These are phyloP conservation scores for Peucedramus taeniatus DNA, from an alignment of 2,113 vertebrate genomes.

Conservation along the genomic window DNA sequence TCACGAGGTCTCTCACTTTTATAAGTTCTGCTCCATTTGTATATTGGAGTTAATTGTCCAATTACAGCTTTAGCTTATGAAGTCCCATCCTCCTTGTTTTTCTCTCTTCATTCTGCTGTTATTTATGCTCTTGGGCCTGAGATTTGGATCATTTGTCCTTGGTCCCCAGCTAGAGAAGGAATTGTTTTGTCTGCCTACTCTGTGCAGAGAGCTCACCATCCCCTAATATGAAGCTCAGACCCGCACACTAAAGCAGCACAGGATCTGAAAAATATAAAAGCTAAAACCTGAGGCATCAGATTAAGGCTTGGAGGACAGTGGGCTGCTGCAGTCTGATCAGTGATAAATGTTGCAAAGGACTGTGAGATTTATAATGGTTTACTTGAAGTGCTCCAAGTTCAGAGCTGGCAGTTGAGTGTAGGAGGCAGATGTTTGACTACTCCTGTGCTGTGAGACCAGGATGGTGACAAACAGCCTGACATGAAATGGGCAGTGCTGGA, in stretches of 20 bases:
- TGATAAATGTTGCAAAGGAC: neutral
- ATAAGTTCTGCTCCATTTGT: neutral
- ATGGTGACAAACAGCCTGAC: neutral
- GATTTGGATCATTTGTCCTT: neutral
- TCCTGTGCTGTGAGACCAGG: neutral
- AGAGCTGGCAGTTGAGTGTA: neutral
- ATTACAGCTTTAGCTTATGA: neutral
- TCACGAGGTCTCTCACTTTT: neutral
- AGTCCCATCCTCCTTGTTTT: neutral
- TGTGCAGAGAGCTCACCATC: neutral
- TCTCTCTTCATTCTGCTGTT: rapidly evolving
- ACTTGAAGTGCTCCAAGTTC: neutral
- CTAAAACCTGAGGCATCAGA: neutral
- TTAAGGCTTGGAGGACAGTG: neutral
- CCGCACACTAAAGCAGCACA: neutral
- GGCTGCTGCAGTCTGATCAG: neutral
- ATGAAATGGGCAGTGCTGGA: neutral
- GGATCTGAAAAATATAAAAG: neutral
- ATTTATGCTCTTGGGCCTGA: neutral
- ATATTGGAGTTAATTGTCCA: neutral
- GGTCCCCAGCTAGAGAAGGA: neutral
- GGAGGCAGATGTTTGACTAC: neutral
- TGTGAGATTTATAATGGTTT: neutral
- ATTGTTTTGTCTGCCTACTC: neutral
- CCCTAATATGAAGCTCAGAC: neutral